Base-by-base conservation (phyloP, 2,797 vertebrate species). In the Erethizon dorsatum region DNA sequence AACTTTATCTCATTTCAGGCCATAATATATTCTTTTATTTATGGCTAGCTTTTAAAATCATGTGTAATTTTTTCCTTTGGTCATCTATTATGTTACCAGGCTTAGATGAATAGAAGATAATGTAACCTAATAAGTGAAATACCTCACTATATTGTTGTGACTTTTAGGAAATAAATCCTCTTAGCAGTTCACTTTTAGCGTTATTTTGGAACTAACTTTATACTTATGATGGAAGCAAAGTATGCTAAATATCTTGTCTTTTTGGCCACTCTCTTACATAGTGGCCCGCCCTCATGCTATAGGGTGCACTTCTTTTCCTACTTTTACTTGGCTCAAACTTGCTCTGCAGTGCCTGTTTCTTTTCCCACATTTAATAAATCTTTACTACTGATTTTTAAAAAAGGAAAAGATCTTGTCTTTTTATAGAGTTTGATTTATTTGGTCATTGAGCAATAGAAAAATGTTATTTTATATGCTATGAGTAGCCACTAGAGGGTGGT, bases 401-500 rank as follows among this genome's bases (percentile, higher is more conserved):
- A 71, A 37, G 10, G 22, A 73, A 73, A 73, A 73, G 22, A 73
- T 45, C 41, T 45, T 73, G 20, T 24, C 9, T 67, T 73, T 33
- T 33, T 33, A 17, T 84, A 82, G 31, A n/a, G 63, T 83, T 50
- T 41, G 37, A 78, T 93, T 95, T 18, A 67, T 96, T 94, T 79
- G 84, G 59, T 88, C n/a, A 71, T 88, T 24, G 47, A 78, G 13
- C 31, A 33, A 33, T 50, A 86, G 50, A 75, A 96, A 82, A 89
- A 94, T 12, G 3, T 84, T 79, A 47, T 69, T 93, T 83, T 67
- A 88, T 75, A 31, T 87, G 33, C 37, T 69, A 2, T 69, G n/a
- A 83, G 41, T 85, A 90, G 73, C 78, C 93, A 94, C 88, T 95
- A 91, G 93, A 90, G 83, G 88, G 91, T 45, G 10, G 56, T 95